Evolutionary conservation across 2,113 vertebrate species (phyloP), one percentile per base, ranked within the genome.

Genomic region (Eulemur macaco): DNA sequence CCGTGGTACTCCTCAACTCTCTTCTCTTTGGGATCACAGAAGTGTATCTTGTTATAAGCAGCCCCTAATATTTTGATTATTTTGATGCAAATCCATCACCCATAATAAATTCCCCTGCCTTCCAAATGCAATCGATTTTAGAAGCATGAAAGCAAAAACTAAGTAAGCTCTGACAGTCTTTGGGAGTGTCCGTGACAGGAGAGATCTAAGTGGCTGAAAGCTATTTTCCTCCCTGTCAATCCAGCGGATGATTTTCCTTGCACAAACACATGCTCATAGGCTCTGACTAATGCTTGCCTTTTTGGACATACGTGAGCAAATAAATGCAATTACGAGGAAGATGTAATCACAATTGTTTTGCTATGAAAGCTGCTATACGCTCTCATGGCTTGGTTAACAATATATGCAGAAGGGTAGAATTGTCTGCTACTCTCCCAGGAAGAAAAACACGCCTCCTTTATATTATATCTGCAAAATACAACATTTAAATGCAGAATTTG

Each of bases 401-500:
- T 96, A 96, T 95, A 88, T 52, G 95, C 25, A 94, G 90, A 90
- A 90, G 87, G 98, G 91, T 83, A 34, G 98, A 97, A 98, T 80
- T 97, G 96, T 92, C 97, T 89, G 91, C 92, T 92, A 47, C 86
- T 96, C 89, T 96, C 96, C 94, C 92, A 90, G 92, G 95, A 97
- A 86, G 63, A 82, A 88, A 85, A 94, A 96, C 96, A 95, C 29
- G 80, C 56, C 94, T 97, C 97, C 97, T 98, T 98, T 98, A 97
- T 97, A 96, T 98, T 97, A 94, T 98, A 98, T 98, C 98, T 98
- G 97, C 92, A 82, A 97, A 99, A 98, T 96, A 98, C 97, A 98
- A 98, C 98, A 99, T 98, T 99, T 98, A 98, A 99, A 99, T 99
- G 98, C 98, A 98, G 98, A 98, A 98, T 99, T 98, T 98, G 98